Conservation (phyloP, 2,888 invertebrate species). For the Orthosia gracilis region DNA sequence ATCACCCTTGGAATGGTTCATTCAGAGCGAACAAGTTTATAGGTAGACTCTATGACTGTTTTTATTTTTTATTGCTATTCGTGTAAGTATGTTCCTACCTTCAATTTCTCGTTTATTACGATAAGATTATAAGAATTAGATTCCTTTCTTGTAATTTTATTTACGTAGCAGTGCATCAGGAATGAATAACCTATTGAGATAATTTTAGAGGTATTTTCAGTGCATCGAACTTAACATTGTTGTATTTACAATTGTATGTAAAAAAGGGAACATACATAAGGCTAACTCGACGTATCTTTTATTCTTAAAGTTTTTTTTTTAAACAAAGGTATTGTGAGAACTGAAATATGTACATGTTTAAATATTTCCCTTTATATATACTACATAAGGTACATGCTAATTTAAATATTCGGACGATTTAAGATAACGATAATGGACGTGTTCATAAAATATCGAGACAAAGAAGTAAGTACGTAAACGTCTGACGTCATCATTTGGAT, state of each 20-base stretch:
- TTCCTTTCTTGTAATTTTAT: slow-evolving; percentile 5
- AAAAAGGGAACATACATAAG: not conserved
- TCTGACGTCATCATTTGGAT: slow-evolving; percentile 45
- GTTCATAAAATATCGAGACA: slow-evolving; percentile 36
- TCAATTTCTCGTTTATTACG: slow-evolving; percentile 18
- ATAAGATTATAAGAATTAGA: not conserved
- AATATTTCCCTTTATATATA: not conserved
- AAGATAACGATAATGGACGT: too few species aligned
- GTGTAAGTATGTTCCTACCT: not conserved
- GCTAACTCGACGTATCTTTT: not conserved
- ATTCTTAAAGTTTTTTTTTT: too few species aligned
- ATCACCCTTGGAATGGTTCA: slow-evolving; percentile 57
- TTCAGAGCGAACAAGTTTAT: slow-evolving; percentile 54
- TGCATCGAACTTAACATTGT: slow-evolving; percentile 2
- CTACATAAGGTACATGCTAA: slow-evolving; percentile 2
- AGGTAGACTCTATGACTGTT: not conserved
- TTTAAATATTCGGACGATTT: slow-evolving; percentile 43
- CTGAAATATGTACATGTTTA: not conserved
- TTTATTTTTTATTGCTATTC: slow-evolving; percentile 33
- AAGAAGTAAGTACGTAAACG: slow-evolving; percentile 32
- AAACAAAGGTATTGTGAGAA: slow-evolving; percentile 6
- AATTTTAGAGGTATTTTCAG: not conserved
- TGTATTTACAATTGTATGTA: not conserved
- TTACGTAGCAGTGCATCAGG: not conserved
- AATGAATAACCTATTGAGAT: not conserved